Base-by-base conservation (phyloP, 2,113 vertebrate genomes). In the Seriola aureovittata region DNA sequence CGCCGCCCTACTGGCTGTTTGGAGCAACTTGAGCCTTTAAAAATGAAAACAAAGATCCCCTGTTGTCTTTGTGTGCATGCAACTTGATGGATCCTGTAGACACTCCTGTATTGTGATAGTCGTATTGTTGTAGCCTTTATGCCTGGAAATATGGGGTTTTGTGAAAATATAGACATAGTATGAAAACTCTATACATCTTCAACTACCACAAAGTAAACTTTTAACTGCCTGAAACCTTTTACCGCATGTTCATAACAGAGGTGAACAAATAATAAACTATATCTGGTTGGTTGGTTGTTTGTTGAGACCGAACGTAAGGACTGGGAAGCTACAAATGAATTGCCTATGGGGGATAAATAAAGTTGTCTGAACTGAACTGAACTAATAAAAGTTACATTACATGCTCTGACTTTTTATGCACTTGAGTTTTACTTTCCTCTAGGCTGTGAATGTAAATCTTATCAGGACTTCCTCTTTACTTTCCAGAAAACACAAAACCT, bases 1-100 rank as follows among this genome's bases (percentile, higher is more conserved):
- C 1, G 25, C 84, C 0, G 62, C 86, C 1, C n/a, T 89, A 1
- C 5, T 78, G 78, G 82, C 89, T 0, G 0, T 58, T 21, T 83
- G 76, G 52, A 62, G 19, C 46, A 50, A 0, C 4, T 12, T 10
- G 5, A 5, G 8, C 0, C 10, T 78, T 52, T 88, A 36, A 80
- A 66, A 58, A 32, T 9, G 23, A 21, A 5, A 29, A 63, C 0
- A 36, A 66, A 21, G 23, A 13, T n/a, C 23, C 5, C 25, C 32
- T 42, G 11, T 52, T 38, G 38, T 52, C 4, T 50, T 50, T 23
- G 12, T 10, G 29, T 14, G 36, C 3, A 34, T 17, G 21, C 11
- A 16, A 23, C 23, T 64, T 6, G 19, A 42, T 14, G 23, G 25
- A 25, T 58, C 55, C 5, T 13, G 10, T 5, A 17, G 14, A 60